Evolutionary conservation across 2,113 vertebrate genomes (phyloP).

Genomic region (Pangasianodon hypophthalmus): DNA sequence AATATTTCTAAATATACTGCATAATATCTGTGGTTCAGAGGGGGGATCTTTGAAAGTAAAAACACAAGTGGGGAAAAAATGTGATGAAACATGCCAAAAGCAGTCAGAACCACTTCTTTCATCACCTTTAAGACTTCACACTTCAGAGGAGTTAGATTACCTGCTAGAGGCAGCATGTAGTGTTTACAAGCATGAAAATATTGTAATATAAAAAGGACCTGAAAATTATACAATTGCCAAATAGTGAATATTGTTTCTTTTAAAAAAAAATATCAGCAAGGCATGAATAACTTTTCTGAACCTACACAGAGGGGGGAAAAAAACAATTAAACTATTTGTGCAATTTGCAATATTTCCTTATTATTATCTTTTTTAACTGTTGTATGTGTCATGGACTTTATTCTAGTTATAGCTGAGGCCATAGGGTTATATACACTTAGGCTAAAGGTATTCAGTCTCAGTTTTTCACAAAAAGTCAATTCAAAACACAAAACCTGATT

Average conservation of each 20-base stretch:
- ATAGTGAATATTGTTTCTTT: background rate
- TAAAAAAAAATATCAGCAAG: background rate
- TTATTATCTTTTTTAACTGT: background rate
- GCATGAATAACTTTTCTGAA: background rate
- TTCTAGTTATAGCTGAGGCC: background rate
- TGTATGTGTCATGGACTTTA: background rate
- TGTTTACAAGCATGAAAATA: constrained; percentile 57
- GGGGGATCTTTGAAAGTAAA: constrained; percentile 1
- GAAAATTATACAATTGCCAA: constrained; percentile 6
- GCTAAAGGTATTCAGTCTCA: background rate
- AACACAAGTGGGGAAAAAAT: too few species aligned
- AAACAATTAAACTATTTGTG: background rate
- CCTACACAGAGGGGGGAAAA: background rate
- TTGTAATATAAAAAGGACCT: constrained; percentile 52
- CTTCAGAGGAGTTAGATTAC: constrained; percentile 63
- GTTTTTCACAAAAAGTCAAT: background rate
- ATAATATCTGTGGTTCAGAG: background rate
- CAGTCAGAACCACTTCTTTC: constrained; percentile 67
- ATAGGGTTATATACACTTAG: background rate
- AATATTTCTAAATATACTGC: background rate
- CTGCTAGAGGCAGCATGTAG: constrained; percentile 58
- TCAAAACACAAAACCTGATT: background rate
- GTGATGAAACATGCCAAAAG: constrained; percentile 69
- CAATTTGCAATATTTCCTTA: background rate
- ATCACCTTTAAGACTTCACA: constrained; percentile 67